These are phyloP conservation scores for Diphyllodes magnificus DNA, from an alignment of 2,113 vertebrate species.

Conservation along the genomic window DNA sequence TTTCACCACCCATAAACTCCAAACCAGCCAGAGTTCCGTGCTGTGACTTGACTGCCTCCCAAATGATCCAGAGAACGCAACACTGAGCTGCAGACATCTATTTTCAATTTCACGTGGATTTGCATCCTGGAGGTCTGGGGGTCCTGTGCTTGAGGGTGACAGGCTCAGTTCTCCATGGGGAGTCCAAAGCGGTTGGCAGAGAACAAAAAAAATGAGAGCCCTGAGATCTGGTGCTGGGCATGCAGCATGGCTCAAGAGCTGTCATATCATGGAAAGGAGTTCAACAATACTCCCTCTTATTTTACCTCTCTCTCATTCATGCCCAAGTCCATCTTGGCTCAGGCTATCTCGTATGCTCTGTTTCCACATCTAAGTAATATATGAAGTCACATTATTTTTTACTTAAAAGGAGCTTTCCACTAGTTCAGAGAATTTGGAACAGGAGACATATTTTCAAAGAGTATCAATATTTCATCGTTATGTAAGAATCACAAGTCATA, in stretches of 20 bases:
- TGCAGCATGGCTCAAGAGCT: neutral
- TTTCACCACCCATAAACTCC: slow-evolving; percentile 19
- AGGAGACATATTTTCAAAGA: neutral
- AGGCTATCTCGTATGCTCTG: neutral
- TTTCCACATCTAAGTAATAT: neutral
- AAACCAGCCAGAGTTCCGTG: neutral
- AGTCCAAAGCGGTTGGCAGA: neutral
- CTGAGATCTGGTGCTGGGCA: neutral
- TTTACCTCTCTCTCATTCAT: neutral
- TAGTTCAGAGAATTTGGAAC: neutral
- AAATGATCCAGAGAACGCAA: neutral
- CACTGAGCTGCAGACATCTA: neutral
- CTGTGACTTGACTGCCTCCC: neutral
- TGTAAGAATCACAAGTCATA: neutral
- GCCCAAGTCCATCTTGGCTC: neutral
- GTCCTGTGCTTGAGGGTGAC: rapidly evolving
- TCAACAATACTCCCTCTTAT: rapidly evolving
- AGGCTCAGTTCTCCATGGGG: too few relatives aligned
- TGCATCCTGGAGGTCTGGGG: neutral
- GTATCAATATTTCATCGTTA: neutral
- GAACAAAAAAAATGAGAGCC: neutral
- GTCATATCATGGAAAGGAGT: neutral
- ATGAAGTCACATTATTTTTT: neutral
- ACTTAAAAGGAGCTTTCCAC: neutral
- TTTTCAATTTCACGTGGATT: neutral